Percentiles rank a stretch among this genome's conserved stretches.
phyloP scores from a whole-genome alignment of 2,797 vertebrate species.

The Ctenosaura bakeri region DNA sequence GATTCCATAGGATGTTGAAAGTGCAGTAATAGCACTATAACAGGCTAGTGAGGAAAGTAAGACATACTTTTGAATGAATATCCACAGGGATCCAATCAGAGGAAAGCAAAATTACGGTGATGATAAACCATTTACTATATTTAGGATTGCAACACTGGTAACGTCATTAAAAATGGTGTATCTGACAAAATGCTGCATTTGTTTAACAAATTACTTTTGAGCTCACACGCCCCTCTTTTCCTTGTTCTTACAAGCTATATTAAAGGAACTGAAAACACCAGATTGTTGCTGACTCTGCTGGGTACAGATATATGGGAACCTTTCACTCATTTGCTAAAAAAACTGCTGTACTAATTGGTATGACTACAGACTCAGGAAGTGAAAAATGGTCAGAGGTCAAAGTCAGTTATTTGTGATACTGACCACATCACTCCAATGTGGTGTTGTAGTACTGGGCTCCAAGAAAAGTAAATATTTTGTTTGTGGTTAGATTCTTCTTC shows the following conservation, averaged over 20 bases:
- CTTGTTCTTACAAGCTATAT: background rate
- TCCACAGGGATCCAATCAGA: background rate
- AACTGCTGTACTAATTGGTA: conserved; percentile 5
- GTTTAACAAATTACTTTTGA: background rate
- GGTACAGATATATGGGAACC: conserved; percentile 7
- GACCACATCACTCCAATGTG: conserved; percentile 35
- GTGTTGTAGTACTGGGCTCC: conserved; percentile 16
- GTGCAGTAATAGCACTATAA: too few species aligned
- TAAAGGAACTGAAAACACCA: background rate
- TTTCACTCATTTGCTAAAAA: background rate
- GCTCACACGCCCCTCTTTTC: background rate
- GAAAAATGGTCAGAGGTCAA: conserved; percentile 16
- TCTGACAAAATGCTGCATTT: background rate
- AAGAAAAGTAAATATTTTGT: conserved; percentile 65
- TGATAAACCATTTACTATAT: background rate
- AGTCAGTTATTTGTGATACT: conserved; percentile 8
- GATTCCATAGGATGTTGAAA: too few species aligned
- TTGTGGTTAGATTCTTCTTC: conserved; percentile 74
- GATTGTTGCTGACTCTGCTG: conserved; percentile 10
- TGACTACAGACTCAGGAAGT: conserved; percentile 21
- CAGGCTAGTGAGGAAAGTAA: too few species aligned
- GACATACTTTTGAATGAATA: background rate
- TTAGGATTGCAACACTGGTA: background rate
- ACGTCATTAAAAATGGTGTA: background rate
- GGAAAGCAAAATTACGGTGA: background rate